A percentile compares a stretch with the other conserved stretches of the same genome.
phyloP scores from a whole-genome alignment of 2,797 vertebrate species.

The Ispidina picta region DNA sequence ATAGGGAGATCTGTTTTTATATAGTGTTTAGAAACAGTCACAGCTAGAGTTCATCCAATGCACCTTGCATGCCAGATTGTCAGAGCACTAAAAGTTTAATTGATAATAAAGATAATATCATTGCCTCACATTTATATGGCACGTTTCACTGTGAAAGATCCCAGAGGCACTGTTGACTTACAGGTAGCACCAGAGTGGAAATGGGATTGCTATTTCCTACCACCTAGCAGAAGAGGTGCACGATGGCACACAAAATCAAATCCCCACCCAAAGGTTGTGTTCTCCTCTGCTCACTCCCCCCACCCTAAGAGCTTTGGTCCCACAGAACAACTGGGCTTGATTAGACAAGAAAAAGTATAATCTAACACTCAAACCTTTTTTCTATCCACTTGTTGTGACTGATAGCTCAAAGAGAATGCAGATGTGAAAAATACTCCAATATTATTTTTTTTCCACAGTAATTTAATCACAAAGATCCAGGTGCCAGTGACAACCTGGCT shows the following conservation, averaged over 20 bases:
- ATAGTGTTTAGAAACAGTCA: constrained; percentile 64
- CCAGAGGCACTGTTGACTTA: constrained; percentile 55
- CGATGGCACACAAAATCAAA: neutral
- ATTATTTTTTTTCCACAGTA: neutral
- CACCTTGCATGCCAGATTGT: constrained; percentile 62
- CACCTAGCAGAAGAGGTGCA: neutral
- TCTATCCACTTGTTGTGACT: neutral
- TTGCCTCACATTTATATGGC: constrained; percentile 34
- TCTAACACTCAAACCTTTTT: neutral
- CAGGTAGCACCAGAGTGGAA: neutral
- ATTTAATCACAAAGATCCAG: neutral
- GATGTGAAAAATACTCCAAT: neutral
- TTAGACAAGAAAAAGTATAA: neutral
- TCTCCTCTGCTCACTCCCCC: neutral
- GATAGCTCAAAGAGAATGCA: neutral
- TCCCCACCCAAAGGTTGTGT: neutral
- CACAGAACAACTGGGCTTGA: neutral
- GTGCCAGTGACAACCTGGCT: neutral
- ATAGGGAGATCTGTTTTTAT: constrained; percentile 42
- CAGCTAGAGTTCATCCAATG: constrained; percentile 59
- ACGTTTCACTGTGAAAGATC: constrained; percentile 23
- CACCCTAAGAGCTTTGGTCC: neutral
- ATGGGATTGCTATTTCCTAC: neutral
- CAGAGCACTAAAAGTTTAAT: constrained; percentile 74
- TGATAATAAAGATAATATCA: constrained; percentile 70